A percentile compares a stretch with the other conserved stretches of the same genome.
These are phyloP conservation scores for Zelostemma sp. DNA, from an alignment of 1,140 invertebrate species.

Conservation along the genomic window DNA sequence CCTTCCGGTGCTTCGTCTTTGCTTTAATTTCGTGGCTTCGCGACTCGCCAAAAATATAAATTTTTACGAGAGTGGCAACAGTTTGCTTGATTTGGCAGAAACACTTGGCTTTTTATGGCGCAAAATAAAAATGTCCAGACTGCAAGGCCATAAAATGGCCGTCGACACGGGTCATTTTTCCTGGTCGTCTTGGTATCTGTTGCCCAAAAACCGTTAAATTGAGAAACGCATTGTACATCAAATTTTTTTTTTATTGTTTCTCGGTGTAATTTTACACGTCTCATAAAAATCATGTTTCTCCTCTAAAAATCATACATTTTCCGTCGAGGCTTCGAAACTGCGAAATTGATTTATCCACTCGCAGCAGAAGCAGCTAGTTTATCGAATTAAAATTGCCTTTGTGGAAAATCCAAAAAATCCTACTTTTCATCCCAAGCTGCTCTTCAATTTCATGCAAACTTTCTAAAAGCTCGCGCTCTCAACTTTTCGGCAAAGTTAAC, in stretches of 20 bases:
- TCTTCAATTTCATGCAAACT: constrained; percentile 10
- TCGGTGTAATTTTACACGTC: too few relatives aligned
- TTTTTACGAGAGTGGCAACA: constrained; percentile 55
- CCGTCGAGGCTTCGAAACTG: not conserved
- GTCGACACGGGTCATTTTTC: constrained; percentile 7
- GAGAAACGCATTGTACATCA: not conserved
- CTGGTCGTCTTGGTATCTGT: not conserved
- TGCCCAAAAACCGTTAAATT: not conserved
- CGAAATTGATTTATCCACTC: constrained; percentile 1
- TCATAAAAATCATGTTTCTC: too few relatives aligned
- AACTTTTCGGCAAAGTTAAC: constrained; percentile 1
- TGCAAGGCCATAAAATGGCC: constrained; percentile 8
- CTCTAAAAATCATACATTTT: not conserved
- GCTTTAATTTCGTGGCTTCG: constrained; percentile 24
- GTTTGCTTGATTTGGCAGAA: constrained; percentile 57
- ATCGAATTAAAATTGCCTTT: constrained; percentile 8
- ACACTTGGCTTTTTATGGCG: constrained; percentile 22
- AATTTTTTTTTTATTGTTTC: too few relatives aligned
- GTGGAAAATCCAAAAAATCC: constrained; percentile 5
- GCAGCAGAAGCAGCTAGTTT: not conserved
- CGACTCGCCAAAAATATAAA: constrained; percentile 59
- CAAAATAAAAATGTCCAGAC: constrained; percentile 49
- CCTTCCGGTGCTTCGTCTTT: constrained; percentile 17
- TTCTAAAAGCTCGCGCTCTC: constrained; percentile 2
- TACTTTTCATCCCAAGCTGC: not conserved